Evolutionary conservation across 1,140 invertebrate species (phyloP), one percentile per base, ranked within the genome.

Genomic region (Lepidurus couesii): DNA sequence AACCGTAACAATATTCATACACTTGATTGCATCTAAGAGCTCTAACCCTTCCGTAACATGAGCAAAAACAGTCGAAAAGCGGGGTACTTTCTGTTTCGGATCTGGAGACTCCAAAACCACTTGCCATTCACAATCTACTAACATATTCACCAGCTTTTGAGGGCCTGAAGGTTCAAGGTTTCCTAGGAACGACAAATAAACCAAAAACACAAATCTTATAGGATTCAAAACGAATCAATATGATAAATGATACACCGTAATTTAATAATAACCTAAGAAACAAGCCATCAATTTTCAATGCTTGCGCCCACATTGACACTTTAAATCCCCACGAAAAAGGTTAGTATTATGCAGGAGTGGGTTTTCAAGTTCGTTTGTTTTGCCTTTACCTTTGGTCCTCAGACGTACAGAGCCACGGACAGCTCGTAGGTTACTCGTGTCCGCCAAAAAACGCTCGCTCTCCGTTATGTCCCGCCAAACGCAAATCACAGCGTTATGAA

Each of bases 91-190:
- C 53, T 21, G 53, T 0, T 2, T 21, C 16, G 21, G 6, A 65
- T 65, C 53, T 7, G 53, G 53, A 16, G 6, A 7, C 13, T 65
- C 21, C 16, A 65, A 21, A 16, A 13, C 5, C 16, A 65, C 21
- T n/a, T n/a, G 16, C 53, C 53, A 65, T 21, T 65, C 53, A 65
- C 53, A 65, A 65, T 65, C 53, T 13, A 65, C 53, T 16, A 65
- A 65, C 16, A 65, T 21, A 65, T 65, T 65, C n/a, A 13, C 16
- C 53, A 13, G 53, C 34, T 34, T 34, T 21, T 9, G 53, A 16
- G 53, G 21, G 53, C n/a, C 53, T 21, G 53, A 1, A 65, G 53
- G 1, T 11, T 65, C 53, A 65, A 13, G 0, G 16, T 65, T 65
- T 21, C 53, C 53, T 65, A 16, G 2, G 6, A 65, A 65, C 2